phyloP scores from a whole-genome alignment of 1,140 invertebrate species.

The Grapholita molesta region DNA sequence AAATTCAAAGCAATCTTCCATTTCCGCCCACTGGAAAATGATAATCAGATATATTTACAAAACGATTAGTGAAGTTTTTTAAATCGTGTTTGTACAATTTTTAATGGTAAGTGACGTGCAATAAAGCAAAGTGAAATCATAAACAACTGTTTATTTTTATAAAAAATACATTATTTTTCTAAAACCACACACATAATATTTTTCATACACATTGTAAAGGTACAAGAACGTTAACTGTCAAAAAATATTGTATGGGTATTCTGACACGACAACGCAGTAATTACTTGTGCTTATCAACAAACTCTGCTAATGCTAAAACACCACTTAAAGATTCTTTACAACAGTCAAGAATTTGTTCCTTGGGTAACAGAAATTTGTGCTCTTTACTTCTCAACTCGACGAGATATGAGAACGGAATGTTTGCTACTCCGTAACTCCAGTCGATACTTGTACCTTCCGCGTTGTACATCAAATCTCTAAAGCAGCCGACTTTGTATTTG shows the following conservation, averaged over 20 bases:
- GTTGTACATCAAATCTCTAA: constrained; percentile 70
- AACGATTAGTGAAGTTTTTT: too few species aligned
- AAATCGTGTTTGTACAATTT: background rate
- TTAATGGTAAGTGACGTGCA: background rate
- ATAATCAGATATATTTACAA: too few species aligned
- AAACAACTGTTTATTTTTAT: background rate
- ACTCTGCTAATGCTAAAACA: constrained; percentile 78
- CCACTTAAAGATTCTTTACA: constrained; percentile 82
- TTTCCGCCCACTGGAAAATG: too few species aligned
- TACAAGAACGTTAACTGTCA: background rate
- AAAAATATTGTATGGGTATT: background rate
- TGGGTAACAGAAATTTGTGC: constrained; percentile 84
- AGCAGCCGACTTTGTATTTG: constrained; percentile 70
- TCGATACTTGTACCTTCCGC: constrained; percentile 85
- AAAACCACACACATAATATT: background rate
- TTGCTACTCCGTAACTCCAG: constrained; percentile 82
- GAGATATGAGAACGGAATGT: constrained; percentile 83
- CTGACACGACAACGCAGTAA: constrained; percentile 21
- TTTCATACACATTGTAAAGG: background rate
- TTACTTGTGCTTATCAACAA: constrained; percentile 58
- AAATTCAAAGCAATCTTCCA: too few species aligned
- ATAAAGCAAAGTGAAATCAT: background rate
- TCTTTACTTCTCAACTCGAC: constrained; percentile 84
- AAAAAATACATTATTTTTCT: background rate
- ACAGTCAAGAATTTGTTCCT: constrained; percentile 82